A percentile compares a stretch with the other conserved stretches of the same genome.
These are phyloP conservation scores for Chrysochloris asiatica DNA, from an alignment of 2,113 vertebrate genomes.

Conservation along the genomic window DNA sequence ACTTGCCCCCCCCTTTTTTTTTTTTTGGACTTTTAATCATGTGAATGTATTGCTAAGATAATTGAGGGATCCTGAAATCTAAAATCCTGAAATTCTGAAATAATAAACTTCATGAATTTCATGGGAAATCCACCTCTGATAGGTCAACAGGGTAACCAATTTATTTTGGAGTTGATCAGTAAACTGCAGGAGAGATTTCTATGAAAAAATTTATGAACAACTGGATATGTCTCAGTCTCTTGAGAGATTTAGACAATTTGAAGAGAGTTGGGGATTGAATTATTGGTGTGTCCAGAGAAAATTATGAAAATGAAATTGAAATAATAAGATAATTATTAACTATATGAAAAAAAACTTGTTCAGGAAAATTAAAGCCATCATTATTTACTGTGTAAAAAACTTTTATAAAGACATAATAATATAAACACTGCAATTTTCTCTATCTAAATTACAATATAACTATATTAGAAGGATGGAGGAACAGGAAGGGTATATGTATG, in stretches of 20 bases:
- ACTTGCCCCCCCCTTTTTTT: too few species aligned
- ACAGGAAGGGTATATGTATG: background rate
- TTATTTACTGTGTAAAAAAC: slow-evolving; percentile 9
- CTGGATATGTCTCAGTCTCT: background rate
- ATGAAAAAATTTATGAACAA: background rate
- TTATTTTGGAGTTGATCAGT: background rate
- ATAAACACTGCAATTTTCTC: background rate
- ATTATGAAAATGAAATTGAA: background rate
- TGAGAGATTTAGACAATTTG: background rate
- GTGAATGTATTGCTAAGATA: background rate
- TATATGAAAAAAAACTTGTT: background rate
- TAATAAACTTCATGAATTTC: background rate
- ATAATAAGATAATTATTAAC: slow-evolving; percentile 35
- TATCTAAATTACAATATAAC: background rate
- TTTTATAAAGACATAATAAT: background rate
- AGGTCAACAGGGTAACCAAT: background rate
- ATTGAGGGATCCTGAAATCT: background rate
- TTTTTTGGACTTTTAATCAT: background rate
- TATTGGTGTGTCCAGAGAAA: background rate
- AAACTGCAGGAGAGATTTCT: background rate
- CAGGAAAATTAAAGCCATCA: background rate
- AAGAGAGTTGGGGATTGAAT: background rate
- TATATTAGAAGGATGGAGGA: background rate
- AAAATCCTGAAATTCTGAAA: background rate
- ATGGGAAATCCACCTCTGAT: background rate